Evolutionary conservation across 1,140 invertebrate species (phyloP), one percentile per base, ranked within the genome.

Genomic region (Manduca sexta): DNA sequence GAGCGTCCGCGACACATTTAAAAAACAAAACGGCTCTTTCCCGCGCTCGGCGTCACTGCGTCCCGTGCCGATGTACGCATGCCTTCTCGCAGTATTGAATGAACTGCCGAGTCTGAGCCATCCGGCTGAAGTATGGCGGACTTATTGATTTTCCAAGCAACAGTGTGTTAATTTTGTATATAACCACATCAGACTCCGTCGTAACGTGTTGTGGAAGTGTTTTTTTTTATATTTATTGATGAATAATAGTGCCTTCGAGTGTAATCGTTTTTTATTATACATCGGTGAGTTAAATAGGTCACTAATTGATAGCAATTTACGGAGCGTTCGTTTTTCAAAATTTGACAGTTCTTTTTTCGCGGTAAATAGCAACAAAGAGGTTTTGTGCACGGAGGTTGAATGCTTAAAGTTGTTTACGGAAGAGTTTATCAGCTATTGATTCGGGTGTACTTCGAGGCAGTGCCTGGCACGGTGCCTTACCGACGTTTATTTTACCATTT

Each of bases 81-180:
- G 74, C 60, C 60, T 60, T 12, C 53, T 44, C 54, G 43, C 71
- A 67, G 76, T 80, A 83, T 83, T 78, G 76, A 83, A 83, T 83
- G 74, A 63, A 70, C 64, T 40, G 54, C 56, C 53, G 41, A 55
- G 64, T 56, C 58, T 11, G 15, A 26, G 21, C 18, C 38, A 26
- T 42, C 40, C 40, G 26, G 14, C 33, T 45, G 21, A 33, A 34
- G 14, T 18, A 35, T 45, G 43, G 14, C 41, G 41, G 41, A 12
- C 21, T 57, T 80, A 82, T 83, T 70, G 79, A 83, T 83, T 76
- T 74, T 70, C 59, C 51, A 60, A 60, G 56, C 59, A 59, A 64
- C 64, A 71, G 57, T 69, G 53, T 66, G 44, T 65, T 64, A 63
- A 68, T 64, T 69, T 65, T 66, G 57, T 60, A 70, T 43, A 63